Evolutionary conservation across 2,113 vertebrate genomes (phyloP).

Genomic region (Upupa epops): DNA sequence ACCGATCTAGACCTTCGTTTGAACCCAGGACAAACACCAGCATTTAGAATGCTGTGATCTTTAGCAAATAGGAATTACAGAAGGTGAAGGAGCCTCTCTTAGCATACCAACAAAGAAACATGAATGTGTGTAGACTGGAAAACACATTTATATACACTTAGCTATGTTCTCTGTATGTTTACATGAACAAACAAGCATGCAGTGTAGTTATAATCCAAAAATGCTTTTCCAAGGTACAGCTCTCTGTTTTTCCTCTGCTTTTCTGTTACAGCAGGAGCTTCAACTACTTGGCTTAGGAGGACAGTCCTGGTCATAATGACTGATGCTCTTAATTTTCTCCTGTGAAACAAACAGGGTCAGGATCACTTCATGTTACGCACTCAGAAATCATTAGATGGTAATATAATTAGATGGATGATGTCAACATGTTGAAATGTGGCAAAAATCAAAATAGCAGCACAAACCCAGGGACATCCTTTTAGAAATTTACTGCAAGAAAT

Average conservation of each 20-base stretch:
- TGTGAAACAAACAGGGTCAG: neutral
- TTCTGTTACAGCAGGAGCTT: neutral
- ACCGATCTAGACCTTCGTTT: too few relatives aligned
- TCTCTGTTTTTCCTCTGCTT: neutral
- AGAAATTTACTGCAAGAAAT: neutral
- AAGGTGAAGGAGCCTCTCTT: neutral
- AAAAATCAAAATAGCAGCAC: neutral
- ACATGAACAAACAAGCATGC: neutral
- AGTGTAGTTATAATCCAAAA: neutral
- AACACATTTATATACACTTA: neutral
- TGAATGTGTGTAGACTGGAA: neutral
- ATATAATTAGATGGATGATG: neutral
- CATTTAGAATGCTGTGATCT: neutral
- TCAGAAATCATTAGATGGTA: neutral
- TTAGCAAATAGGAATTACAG: neutral
- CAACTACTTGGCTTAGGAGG: neutral
- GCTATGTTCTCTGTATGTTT: neutral
- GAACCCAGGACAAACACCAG: too few relatives aligned
- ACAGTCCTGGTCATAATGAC: neutral
- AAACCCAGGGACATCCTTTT: neutral
- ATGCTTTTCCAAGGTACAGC: neutral
- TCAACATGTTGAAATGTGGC: neutral
- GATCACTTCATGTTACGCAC: neutral
- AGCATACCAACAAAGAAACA: neutral
- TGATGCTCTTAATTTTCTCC: neutral